phyloP scores from a whole-genome alignment of 2,113 vertebrate genomes.

The Cnemophilus loriae region DNA sequence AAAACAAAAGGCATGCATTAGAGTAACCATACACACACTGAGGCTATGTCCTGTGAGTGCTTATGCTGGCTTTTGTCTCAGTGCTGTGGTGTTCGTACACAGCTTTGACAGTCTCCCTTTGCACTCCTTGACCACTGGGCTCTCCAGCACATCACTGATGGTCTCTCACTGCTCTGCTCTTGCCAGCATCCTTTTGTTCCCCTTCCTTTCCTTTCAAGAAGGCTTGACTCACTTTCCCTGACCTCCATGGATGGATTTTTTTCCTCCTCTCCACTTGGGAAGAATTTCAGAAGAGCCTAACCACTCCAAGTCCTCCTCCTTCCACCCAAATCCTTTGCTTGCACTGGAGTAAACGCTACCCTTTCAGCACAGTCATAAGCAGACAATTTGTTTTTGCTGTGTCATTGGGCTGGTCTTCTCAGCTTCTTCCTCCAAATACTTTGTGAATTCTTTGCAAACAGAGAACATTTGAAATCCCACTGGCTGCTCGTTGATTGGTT shows the following conservation, averaged over 20 bases:
- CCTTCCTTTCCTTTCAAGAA: neutral
- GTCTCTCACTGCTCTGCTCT: accelerated
- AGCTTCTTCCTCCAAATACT: neutral
- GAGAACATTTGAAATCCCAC: neutral
- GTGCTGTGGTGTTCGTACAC: neutral
- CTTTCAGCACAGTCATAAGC: neutral
- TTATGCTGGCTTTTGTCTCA: neutral
- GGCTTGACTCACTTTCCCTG: neutral
- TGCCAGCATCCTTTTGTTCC: neutral
- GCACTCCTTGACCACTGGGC: neutral
- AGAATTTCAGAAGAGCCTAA: neutral
- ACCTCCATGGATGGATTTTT: neutral
- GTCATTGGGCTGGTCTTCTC: neutral
- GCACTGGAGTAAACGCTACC: neutral
- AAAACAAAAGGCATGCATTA: neutral
- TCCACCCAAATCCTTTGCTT: neutral
- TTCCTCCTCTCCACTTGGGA: neutral
- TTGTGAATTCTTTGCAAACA: neutral
- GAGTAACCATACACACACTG: neutral
- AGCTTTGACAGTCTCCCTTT: neutral
- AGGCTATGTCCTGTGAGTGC: neutral
- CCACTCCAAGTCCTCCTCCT: neutral
- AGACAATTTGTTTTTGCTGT: neutral
- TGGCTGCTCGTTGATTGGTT: neutral
- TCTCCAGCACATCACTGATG: neutral